Evolutionary conservation across 1,140 invertebrate genomes (phyloP).

Genomic region (Augochlora pura): DNA sequence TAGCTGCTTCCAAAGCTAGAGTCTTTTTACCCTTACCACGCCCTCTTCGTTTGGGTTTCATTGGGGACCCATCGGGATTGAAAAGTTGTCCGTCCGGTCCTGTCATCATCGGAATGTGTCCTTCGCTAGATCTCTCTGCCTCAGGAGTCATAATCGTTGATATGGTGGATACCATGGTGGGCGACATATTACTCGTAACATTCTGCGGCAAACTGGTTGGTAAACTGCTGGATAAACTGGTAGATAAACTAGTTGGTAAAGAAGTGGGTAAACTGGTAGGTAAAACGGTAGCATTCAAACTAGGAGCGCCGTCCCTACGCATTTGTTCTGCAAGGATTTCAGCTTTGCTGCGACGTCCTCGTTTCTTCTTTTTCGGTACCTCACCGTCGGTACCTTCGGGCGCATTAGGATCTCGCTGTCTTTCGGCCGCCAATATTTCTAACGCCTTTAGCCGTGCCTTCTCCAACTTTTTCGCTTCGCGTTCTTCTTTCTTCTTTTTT

Average conservation of each 20-base stretch:
- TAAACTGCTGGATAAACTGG: slow-evolving; percentile 8
- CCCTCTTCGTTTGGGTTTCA: slow-evolving; percentile 80
- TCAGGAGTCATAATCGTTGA: slow-evolving; percentile 54
- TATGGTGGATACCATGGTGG: slow-evolving; percentile 44
- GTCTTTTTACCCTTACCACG: slow-evolving; percentile 83
- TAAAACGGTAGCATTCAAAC: slow-evolving; percentile 36
- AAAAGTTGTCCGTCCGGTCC: slow-evolving; percentile 71
- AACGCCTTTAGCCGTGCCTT: slow-evolving; percentile 82
- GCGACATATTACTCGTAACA: slow-evolving; percentile 35
- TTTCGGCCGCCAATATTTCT: slow-evolving; percentile 76
- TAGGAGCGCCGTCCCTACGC: slow-evolving; percentile 69
- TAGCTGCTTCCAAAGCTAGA: slow-evolving; percentile 79
- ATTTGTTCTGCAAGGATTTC: slow-evolving; percentile 79
- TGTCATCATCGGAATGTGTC: slow-evolving; percentile 63
- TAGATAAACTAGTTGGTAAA: slow-evolving; percentile 29
- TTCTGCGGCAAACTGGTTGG: slow-evolving; percentile 39
- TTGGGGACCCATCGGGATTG: slow-evolving; percentile 72
- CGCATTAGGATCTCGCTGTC: slow-evolving; percentile 69
- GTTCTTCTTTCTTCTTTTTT: slow-evolving; percentile 82
- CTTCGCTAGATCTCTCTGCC: slow-evolving; percentile 53
- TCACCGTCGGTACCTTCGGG: slow-evolving; percentile 73
- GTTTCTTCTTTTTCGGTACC: slow-evolving; percentile 76
- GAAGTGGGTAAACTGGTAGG: slow-evolving; percentile 13
- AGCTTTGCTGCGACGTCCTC: slow-evolving; percentile 78
- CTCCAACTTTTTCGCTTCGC: slow-evolving; percentile 82